A percentile compares a stretch with the other conserved stretches of the same genome.
Conservation (phyloP, 2,888 invertebrate genomes). For the Lissocephala sabroskyi region DNA sequence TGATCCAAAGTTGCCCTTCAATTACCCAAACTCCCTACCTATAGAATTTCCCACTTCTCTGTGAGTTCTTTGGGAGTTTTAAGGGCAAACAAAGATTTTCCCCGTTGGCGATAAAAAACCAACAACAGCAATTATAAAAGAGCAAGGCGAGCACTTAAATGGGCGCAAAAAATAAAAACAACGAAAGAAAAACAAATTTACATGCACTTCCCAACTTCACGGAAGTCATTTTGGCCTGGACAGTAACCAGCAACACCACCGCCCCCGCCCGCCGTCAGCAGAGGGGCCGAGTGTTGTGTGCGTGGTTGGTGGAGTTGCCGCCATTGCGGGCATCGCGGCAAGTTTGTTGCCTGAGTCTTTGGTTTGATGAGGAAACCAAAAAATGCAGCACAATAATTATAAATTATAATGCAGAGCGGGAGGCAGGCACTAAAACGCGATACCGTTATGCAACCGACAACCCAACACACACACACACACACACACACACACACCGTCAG, state of each 20-base stretch:
- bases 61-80: no score
- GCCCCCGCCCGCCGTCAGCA: no score
- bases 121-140: no score
- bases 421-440: slow-evolving; percentile 22
- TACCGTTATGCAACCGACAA: slow-evolving; percentile 55
- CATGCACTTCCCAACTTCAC: slow-evolving; percentile 5
- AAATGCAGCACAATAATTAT: slow-evolving; percentile 34
- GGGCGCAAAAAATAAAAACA: slow-evolving; percentile 3
- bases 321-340: slow-evolving; percentile 13
- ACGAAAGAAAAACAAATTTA: slow-evolving; percentile 4
- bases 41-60: no score
- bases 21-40: no score
- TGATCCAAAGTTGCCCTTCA: no score
- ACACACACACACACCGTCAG: slow-evolving; percentile 1
- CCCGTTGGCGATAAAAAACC: no score
- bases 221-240: slow-evolving; percentile 2
- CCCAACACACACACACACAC: neutral
- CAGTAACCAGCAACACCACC: neutral
- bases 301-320: slow-evolving; percentile 8
- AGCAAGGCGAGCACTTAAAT: no score
- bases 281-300: no score
- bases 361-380: slow-evolving; percentile 23
- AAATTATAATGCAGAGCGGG: slow-evolving; percentile 28
- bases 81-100: no score
- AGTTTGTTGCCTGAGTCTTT: slow-evolving; percentile 64